These are phyloP conservation scores for Chelon labrosus DNA, from an alignment of 2,797 vertebrate species.

Conservation along the genomic window DNA sequence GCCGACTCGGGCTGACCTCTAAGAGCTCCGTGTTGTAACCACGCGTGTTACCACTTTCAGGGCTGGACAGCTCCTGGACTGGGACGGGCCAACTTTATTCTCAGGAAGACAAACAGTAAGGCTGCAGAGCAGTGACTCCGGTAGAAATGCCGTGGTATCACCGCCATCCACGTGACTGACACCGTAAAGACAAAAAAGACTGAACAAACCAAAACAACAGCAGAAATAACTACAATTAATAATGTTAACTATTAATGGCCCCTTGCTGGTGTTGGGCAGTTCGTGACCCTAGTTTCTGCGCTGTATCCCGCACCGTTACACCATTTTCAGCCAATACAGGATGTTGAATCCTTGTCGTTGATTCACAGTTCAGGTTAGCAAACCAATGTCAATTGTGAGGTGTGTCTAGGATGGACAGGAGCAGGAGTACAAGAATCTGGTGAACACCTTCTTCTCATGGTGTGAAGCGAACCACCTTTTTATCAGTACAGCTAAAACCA, in stretches of 20 bases:
- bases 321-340: too few species aligned
- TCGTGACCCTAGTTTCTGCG: background rate
- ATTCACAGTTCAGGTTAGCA: too few species aligned
- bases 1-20: slow-evolving; percentile 61
- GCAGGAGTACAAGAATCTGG: too few species aligned
- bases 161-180: background rate
- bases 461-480: too few species aligned
- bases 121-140: background rate
- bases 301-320: too few species aligned
- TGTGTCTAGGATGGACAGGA: too few species aligned
- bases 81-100: slow-evolving; percentile 34
- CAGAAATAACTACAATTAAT: background rate
- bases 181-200: background rate
- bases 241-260: too few species aligned
- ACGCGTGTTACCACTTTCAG: slow-evolving; percentile 68
- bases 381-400: too few species aligned
- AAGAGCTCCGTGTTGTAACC: slow-evolving; percentile 48
- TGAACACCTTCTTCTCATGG: too few species aligned
- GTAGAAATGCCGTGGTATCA: slow-evolving; percentile 17
- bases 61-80: slow-evolving; percentile 62
- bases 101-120: slow-evolving; percentile 20
- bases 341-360: too few species aligned
- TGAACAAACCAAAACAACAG: background rate
- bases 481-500: too few species aligned
- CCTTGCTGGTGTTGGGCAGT: too few species aligned